Percentiles rank a stretch among this genome's conserved stretches.
Evolutionary conservation across 2,888 invertebrate genomes (phyloP).

Genomic region (Acanthococcus lagerstroemiae): DNA sequence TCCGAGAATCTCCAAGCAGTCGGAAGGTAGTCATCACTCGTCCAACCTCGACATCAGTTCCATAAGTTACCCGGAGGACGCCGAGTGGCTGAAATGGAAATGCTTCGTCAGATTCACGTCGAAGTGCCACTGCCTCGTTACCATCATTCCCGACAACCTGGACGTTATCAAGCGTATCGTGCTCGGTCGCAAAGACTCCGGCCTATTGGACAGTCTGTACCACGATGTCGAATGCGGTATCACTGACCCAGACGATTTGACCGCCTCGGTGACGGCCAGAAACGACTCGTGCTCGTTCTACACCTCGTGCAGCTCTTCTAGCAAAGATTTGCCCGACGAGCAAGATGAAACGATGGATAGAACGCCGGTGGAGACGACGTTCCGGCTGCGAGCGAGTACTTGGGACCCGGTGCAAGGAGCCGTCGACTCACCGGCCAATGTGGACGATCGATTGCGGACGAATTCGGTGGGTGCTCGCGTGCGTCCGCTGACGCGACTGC

Average conservation of each 20-base stretch:
- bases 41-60: background rate
- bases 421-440: constrained; percentile 28
- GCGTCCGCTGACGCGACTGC: constrained; percentile 33
- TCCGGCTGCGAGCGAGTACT: constrained; percentile 38
- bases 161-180: constrained; percentile 41
- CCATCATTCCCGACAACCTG: constrained; percentile 55
- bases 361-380: constrained; percentile 28
- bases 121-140: constrained; percentile 52
- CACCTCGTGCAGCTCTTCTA: constrained; percentile 10
- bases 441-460: constrained; percentile 36
- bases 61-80: constrained; percentile 3
- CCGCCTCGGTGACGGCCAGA: background rate
- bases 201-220: background rate
- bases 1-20: background rate
- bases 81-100: constrained; percentile 46
- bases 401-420: constrained; percentile 38
- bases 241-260: background rate
- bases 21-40: constrained; percentile 17
- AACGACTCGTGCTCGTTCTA: constrained; percentile 10
- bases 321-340: constrained; percentile 14
- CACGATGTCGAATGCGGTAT: background rate
- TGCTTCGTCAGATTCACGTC: constrained; percentile 57
- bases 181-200: constrained; percentile 35
- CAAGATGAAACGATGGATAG: constrained; percentile 5
- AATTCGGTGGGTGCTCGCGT: constrained; percentile 38